Conservation (phyloP, 2,113 vertebrate genomes). For the Callipepla squamata region DNA sequence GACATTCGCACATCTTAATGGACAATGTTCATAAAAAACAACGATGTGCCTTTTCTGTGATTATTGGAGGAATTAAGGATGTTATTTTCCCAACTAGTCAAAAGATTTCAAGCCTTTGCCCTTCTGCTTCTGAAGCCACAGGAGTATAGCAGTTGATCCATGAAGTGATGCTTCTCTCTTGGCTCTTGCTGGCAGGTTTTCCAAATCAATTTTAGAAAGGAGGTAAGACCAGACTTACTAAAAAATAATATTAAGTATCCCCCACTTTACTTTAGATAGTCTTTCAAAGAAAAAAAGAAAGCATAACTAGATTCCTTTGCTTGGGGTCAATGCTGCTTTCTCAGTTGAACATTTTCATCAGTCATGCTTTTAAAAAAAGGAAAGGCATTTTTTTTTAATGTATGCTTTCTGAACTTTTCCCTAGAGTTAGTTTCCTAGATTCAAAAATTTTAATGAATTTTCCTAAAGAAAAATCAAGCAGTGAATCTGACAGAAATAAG, state of each 20-base stretch:
- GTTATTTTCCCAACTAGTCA: background rate
- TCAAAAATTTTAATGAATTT: constrained; percentile 8
- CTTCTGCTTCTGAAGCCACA: background rate
- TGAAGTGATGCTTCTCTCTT: background rate
- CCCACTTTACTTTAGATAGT: background rate
- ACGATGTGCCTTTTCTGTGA: background rate
- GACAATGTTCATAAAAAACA: background rate
- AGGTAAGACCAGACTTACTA: background rate
- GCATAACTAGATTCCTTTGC: background rate
- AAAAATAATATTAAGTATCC: background rate
- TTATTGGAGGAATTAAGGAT: background rate
- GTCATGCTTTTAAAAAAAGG: background rate
- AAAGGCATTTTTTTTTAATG: background rate
- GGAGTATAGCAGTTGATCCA: background rate
- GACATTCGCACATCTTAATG: background rate
- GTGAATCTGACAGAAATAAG: background rate
- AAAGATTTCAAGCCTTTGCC: background rate
- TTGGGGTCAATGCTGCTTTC: background rate
- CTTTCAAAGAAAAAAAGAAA: background rate
- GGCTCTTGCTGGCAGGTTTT: background rate
- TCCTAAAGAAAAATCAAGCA: constrained; percentile 13
- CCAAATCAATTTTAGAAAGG: constrained; percentile 21
- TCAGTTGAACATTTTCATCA: background rate
- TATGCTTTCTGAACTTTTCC: background rate
- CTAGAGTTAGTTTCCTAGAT: background rate